These are phyloP conservation scores for Dicrurus megarhynchus DNA, from an alignment of 2,113 vertebrate genomes.

Conservation along the genomic window DNA sequence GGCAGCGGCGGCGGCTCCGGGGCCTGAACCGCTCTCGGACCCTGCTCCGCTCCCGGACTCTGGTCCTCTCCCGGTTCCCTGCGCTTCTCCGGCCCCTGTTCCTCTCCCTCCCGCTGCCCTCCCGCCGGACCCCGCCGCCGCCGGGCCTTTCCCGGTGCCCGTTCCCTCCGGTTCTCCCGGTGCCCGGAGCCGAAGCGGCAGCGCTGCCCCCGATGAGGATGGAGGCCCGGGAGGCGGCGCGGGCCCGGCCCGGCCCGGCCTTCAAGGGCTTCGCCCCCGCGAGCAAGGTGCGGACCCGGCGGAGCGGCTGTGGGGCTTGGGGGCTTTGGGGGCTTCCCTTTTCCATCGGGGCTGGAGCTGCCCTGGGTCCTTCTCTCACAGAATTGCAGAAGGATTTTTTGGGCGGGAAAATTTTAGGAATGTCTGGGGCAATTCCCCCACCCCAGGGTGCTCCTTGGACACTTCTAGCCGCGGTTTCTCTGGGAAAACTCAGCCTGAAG, in stretches of 20 bases:
- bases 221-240: conserved; percentile 64
- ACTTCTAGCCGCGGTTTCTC: too few species aligned
- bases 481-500: too few species aligned
- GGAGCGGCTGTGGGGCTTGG: not conserved
- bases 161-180: not conserved
- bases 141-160: not conserved
- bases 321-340: not conserved
- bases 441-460: not conserved
- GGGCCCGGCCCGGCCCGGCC: conserved; percentile 32
- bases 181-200: not conserved
- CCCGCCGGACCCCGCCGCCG: not conserved
- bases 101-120: too few species aligned
- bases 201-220: conserved; percentile 56
- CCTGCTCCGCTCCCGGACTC: not conserved
- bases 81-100: not conserved
- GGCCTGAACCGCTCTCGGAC: not conserved
- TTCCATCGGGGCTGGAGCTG: not conserved
- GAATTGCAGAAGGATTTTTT: not conserved
- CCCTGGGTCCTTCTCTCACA: not conserved
- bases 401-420: not conserved
- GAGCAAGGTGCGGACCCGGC: not conserved
- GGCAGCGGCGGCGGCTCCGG: not conserved
- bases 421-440: not conserved
- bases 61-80: not conserved
- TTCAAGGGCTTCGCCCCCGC: conserved; percentile 23